A percentile compares a stretch with the other conserved stretches of the same genome.
These are phyloP conservation scores for Crocuta crocuta DNA, from an alignment of 2,113 vertebrate genomes.

Conservation along the genomic window DNA sequence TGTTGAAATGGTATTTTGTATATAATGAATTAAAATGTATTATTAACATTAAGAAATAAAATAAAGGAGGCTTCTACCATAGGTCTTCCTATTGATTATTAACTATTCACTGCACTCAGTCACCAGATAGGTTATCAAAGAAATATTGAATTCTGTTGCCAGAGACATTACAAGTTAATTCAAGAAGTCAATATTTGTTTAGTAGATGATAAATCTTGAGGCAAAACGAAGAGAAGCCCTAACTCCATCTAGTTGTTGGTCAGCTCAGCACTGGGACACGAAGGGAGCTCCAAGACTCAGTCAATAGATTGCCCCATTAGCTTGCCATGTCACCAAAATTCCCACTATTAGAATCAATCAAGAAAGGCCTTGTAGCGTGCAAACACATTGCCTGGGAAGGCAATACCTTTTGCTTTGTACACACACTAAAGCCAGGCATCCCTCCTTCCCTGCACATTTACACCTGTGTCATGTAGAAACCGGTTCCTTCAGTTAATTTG, in stretches of 20 bases:
- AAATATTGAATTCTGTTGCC: constrained; percentile 7
- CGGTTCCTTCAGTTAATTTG: not conserved
- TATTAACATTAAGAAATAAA: not conserved
- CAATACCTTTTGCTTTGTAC: not conserved
- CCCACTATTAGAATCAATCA: not conserved
- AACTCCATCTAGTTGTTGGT: not conserved
- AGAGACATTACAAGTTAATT: constrained; percentile 12
- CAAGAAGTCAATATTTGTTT: constrained; percentile 45
- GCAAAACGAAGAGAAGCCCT: not conserved
- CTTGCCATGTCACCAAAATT: not conserved
- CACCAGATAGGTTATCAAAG: not conserved
- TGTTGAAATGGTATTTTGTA: not conserved
- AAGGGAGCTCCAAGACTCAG: not conserved
- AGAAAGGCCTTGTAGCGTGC: not conserved
- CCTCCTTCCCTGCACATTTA: not conserved
- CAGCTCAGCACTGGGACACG: not conserved
- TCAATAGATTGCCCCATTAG: not conserved
- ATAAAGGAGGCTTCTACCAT: not conserved
- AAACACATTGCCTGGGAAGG: not conserved
- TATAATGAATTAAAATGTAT: not conserved
- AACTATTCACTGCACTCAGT: not conserved
- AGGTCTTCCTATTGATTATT: not conserved
- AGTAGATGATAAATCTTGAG: not conserved
- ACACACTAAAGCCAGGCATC: not conserved
- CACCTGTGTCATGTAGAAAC: not conserved